Evolutionary conservation across 2,888 invertebrate species (phyloP), one percentile per base, ranked within the genome.

Genomic region (Cerastis rubricosa): DNA sequence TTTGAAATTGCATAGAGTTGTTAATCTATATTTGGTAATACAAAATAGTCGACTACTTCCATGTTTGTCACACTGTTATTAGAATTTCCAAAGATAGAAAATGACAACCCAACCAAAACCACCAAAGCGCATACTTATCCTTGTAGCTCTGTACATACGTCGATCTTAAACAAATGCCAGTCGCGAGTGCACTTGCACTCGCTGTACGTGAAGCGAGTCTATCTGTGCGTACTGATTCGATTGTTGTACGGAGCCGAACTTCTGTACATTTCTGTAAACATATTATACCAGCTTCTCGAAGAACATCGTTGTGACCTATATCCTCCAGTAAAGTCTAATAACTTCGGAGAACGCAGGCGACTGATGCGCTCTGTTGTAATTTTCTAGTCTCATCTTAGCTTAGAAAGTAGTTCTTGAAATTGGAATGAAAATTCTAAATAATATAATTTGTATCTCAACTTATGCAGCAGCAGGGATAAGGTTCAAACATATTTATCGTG

Each of bases 301-400:
- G 80, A 80, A 77, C 83, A 82, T 83, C 63, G 61, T 35, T 73
- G 83, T 74, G 83, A 83, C 83, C 83, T 83, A 76, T 79, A 83
- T 83, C 45, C 73, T 74, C 74, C 57, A 77, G 81, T 68, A 29
- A 64, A 78, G 70, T 84, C 70, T 78, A 74, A 81, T 81, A 81
- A 74, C 77, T 83, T 76, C 57, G 29, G 35, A 66, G 74, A 67
- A 71, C 61, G 74, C 81, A 65, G 51, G 75, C 64, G 54, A 72
- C 71, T 51, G 51, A 82, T 72, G 76, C 61, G 49, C 72, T 68
- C 67, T 61, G 67, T 71, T 67, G 72, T 76, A 76, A 80, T 79
- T 71, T 82, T 74, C 67, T 74, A 45, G 63, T 71, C 19, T 64
- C 49, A 63, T 72, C 25, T 67, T 12, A 40, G n/a, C n/a, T 51